Percentiles rank a stretch among this genome's conserved stretches.
Conservation (phyloP, 2,113 vertebrate genomes). For the Myotis davidii region DNA sequence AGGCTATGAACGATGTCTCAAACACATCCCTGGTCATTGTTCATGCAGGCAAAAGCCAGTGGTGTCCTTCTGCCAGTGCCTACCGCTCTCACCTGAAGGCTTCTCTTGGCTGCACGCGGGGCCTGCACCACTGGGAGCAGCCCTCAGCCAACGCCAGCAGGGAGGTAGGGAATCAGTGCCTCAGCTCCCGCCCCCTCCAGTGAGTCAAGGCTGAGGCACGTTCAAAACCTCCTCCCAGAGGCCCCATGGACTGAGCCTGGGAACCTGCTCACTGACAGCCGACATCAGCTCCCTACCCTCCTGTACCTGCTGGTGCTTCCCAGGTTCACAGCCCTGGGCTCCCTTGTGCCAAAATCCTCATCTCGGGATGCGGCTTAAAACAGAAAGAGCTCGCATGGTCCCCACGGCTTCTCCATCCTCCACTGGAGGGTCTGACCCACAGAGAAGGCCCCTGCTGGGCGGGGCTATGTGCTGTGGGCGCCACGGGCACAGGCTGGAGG, state of each 20-base stretch:
- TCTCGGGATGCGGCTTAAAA: background rate
- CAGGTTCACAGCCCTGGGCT: background rate
- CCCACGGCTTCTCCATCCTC: background rate
- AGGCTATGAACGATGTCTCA: background rate
- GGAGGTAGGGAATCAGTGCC: too few relatives aligned
- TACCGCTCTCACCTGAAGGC: background rate
- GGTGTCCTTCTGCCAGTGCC: fast-evolving
- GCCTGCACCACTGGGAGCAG: background rate
- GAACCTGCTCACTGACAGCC: background rate
- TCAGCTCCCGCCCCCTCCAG: background rate
- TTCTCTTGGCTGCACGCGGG: background rate
- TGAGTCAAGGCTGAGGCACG: background rate
- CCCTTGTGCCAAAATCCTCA: background rate
- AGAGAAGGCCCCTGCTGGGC: background rate
- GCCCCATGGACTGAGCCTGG: too few relatives aligned
- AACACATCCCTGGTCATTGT: background rate
- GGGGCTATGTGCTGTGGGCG: too few relatives aligned
- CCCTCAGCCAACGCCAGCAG: background rate
- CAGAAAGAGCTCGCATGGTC: background rate
- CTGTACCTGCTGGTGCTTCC: background rate
- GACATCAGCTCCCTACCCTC: background rate
- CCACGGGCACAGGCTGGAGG: background rate
- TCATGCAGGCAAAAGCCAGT: background rate
- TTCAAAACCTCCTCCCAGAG: background rate
- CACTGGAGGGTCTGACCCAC: background rate